Evolutionary conservation across 2,888 invertebrate genomes (phyloP), one percentile per base, ranked within the genome.

Genomic region (Nemotelus nigrinus): DNA sequence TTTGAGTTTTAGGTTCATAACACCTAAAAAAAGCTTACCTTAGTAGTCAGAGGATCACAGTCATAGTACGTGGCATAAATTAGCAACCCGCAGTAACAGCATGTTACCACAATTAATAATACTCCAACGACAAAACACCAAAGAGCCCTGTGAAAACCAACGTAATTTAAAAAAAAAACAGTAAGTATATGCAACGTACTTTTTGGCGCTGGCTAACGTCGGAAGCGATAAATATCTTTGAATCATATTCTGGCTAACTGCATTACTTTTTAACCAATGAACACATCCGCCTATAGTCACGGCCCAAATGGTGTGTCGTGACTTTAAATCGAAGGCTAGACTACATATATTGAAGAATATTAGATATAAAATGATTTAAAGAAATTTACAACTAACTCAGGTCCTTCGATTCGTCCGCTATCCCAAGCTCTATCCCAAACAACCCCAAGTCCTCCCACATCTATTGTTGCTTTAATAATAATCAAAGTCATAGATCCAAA

Each of bases 1-100:
- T 25, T 25, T 25, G 25, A 25, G 25, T 25, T 25, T 25, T 25
- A 25, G 43, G 68, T 55, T 50, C 5, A 74, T n/a, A 71, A 58
- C 25, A 25, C 25, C 25, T 25, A 25, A 25, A 75, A 43, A 57
- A 47, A 47, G 78, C 79, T 82, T 84, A 90, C 91, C 88, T 89
- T 91, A 3, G 92, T 92, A 4, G 91, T 89, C n/a, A 96, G 88
- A 0, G 97, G 97, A 87, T 97, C 96, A 84, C 97, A 97, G 58
- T 91, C 90, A 70, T 92, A 89, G 83, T 96, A 97, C 2, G 92
- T 93, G 0, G 96, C 96, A 85, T 93, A 97, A 81, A 97, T 94
- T 0, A 97, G 91, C 4, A 97, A 88, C 0, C 97, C 97, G 75
- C 94, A 94, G 83, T 94, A 94, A 82, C 94, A 94, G 84, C 95